Conservation (phyloP, 2,113 vertebrate genomes). For the Ptilorrhoa leucosticta region DNA sequence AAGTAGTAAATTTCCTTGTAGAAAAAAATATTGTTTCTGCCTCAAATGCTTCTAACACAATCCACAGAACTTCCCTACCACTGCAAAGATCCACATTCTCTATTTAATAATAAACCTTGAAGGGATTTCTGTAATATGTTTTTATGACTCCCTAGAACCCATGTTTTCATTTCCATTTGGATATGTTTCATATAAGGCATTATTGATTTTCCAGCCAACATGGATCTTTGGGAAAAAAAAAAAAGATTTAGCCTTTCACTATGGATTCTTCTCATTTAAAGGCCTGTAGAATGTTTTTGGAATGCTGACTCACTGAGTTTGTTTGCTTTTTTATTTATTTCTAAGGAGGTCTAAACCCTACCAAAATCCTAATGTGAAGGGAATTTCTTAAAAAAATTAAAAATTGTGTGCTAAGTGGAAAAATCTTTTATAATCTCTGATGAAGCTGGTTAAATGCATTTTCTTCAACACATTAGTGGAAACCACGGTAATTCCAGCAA, state of each 20-base stretch:
- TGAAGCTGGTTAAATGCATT: neutral
- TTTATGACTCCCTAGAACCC: neutral
- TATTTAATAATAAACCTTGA: neutral
- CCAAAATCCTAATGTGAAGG: neutral
- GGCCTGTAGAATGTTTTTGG: neutral
- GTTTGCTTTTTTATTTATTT: neutral
- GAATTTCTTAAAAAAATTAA: neutral
- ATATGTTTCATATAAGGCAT: neutral
- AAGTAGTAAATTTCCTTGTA: neutral
- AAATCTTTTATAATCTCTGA: neutral
- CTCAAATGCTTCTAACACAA: neutral
- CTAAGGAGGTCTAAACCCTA: neutral
- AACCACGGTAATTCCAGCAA: neutral
- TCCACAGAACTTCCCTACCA: neutral
- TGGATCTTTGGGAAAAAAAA: neutral
- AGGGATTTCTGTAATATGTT: neutral
- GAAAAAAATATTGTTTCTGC: neutral
- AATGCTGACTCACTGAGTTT: neutral
- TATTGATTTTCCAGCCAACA: neutral
- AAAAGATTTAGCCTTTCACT: neutral
- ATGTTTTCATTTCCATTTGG: neutral
- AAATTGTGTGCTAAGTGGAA: neutral
- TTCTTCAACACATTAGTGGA: neutral
- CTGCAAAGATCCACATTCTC: neutral
- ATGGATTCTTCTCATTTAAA: neutral